Evolutionary conservation across 2,888 invertebrate genomes (phyloP), one percentile per base, ranked within the genome.

Genomic region (Acrocyrtus sp.): DNA sequence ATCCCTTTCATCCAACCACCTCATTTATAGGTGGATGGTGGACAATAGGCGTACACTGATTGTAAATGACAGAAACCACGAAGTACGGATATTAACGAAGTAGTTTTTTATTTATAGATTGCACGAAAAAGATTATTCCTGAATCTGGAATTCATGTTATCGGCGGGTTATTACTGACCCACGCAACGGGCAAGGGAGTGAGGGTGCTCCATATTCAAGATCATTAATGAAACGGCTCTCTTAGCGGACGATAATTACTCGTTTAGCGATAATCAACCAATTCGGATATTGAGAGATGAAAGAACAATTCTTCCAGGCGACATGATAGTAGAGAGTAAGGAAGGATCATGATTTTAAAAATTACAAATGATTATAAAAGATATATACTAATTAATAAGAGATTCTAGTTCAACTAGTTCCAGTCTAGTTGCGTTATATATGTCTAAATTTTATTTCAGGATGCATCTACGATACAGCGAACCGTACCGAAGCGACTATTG

Each of bases 401-500:
- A 12, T 12, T 34, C 34, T 34, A 34, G 12, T 34, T 8, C 34
- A n/a, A n/a, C n/a, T n/a, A n/a, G n/a, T n/a, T n/a, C n/a, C n/a
- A n/a, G n/a, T n/a, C n/a, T n/a, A n/a, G n/a, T n/a, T n/a, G n/a
- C n/a, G n/a, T n/a, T n/a, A n/a, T n/a, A n/a, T n/a, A n/a, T n/a
- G n/a, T n/a, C n/a, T n/a, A n/a, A n/a, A 34, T 34, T 34, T 34
- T 34, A 34, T 34, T 57, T 19, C 22, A 66, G 66, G 66, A 21
- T 66, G 66, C 27, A 19, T 45, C 19, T 66, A 57, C 41, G 57
- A 66, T 10, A 66, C 66, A 6, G 50, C 66, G 12, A 56, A 53
- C n/a, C 54, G 53, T 4, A 34, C 22, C 3, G 41, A 39, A 10
- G 50, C 43, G 10, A 66, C 57, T 1, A 50, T 58, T 2, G 66